phyloP scores from a whole-genome alignment of 2,797 vertebrate genomes.

The Acrossocheilus wenchowensis region DNA sequence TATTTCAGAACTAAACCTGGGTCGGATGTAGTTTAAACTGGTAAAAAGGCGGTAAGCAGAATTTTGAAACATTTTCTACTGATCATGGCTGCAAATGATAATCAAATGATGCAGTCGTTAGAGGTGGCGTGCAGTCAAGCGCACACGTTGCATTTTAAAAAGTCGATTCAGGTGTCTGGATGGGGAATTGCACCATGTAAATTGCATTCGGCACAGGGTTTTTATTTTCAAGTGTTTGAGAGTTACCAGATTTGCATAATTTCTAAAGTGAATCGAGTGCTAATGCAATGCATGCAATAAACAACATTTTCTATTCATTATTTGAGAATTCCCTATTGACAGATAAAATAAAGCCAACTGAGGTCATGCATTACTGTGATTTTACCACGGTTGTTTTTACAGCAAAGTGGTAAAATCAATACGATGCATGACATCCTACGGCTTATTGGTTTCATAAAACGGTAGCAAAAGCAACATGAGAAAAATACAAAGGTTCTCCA shows the following conservation, averaged over 20 bases:
- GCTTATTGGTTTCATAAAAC: neutral
- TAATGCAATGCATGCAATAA: neutral
- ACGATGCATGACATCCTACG: neutral
- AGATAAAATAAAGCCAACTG: neutral
- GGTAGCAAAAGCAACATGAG: neutral
- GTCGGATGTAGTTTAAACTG: neutral
- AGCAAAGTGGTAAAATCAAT: neutral
- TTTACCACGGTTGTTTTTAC: neutral
- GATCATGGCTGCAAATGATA: neutral
- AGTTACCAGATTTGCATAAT: neutral
- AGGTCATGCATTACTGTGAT: neutral
- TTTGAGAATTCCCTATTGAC: neutral
- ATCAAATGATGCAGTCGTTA: neutral
- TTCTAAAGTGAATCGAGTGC: neutral
- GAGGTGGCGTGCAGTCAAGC: neutral
- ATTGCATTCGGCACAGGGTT: neutral
- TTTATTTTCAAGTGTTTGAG: neutral
- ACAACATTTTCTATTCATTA: neutral
- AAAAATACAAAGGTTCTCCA: slow-evolving; percentile 6
- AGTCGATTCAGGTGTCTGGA: neutral
- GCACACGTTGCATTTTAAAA: neutral
- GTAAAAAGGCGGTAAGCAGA: neutral
- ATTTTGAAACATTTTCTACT: neutral
- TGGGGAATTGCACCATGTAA: neutral
- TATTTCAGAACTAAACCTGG: neutral